These are phyloP conservation scores for Sceliomorpha sp. DNA, from an alignment of 2,888 invertebrate genomes.

Conservation along the genomic window DNA sequence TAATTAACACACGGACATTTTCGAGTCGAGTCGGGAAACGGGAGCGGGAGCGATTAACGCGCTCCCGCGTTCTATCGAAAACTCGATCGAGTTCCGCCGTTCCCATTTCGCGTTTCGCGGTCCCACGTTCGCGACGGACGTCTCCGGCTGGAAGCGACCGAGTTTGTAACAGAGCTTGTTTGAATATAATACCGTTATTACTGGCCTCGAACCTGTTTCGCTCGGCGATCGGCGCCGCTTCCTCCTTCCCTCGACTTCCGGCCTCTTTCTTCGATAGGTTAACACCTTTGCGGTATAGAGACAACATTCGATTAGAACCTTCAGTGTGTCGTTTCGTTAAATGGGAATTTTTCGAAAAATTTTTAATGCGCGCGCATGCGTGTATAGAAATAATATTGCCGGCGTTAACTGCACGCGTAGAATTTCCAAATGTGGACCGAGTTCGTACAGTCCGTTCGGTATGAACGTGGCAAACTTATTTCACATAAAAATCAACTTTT, in stretches of 20 bases:
- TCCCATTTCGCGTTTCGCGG: background rate
- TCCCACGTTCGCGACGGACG: background rate
- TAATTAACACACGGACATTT: too few species aligned
- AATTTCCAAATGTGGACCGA: too few species aligned
- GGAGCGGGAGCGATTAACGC: too few species aligned
- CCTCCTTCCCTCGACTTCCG: slow-evolving; percentile 3
- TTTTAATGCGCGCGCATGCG: too few species aligned
- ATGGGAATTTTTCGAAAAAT: too few species aligned
- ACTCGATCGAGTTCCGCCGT: background rate
- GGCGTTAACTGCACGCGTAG: too few species aligned
- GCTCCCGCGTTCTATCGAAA: too few species aligned
- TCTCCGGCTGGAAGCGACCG: background rate
- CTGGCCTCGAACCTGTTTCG: slow-evolving; percentile 10
- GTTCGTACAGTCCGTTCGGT: too few species aligned
- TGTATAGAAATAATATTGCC: too few species aligned
- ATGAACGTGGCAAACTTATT: too few species aligned
- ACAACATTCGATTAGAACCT: slow-evolving; percentile 1
- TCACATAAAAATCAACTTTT: too few species aligned
- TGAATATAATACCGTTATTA: slow-evolving; percentile 9
- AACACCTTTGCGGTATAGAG: background rate
- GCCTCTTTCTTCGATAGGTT: slow-evolving; percentile 2
- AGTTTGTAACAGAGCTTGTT: slow-evolving; percentile 7
- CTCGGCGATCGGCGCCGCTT: slow-evolving; percentile 8
- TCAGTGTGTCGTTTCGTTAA: background rate
- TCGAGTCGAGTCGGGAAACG: too few species aligned